phyloP scores from a whole-genome alignment of 2,888 invertebrate genomes.

The Atethmia centrago region DNA sequence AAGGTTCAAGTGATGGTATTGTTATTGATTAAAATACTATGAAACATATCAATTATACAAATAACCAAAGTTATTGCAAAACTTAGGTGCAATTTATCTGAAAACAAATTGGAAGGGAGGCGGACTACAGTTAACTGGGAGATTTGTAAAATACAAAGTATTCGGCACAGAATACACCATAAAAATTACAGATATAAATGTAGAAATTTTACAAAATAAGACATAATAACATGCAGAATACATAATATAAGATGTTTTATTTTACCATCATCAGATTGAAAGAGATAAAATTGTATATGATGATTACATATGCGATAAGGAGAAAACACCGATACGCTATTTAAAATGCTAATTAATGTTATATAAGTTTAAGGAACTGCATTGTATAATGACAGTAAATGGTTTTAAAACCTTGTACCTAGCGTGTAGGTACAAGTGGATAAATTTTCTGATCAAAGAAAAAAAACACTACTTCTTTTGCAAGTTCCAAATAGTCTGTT shows the following conservation, averaged over 20 bases:
- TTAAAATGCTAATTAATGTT: conserved; percentile 23
- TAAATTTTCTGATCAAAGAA: too few relatives aligned
- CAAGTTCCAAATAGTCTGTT: too few relatives aligned
- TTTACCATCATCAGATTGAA: conserved; percentile 31
- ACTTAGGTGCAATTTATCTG: conserved; percentile 17
- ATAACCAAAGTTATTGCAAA: not conserved
- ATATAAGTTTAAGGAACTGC: not conserved
- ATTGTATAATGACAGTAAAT: too few relatives aligned
- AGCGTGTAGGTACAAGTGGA: too few relatives aligned
- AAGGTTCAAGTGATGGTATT: too few relatives aligned
- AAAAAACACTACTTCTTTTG: too few relatives aligned
- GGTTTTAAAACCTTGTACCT: too few relatives aligned
- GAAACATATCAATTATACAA: not conserved
- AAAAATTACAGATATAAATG: too few relatives aligned
- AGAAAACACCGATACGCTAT: not conserved
- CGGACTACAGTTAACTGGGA: conserved; percentile 8
- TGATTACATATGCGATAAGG: conserved; percentile 14
- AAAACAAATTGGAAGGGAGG: conserved; percentile 25
- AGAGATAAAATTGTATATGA: conserved; percentile 15
- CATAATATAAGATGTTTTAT: conserved; percentile 29
- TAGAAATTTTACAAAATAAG: too few relatives aligned
- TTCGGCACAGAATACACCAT: too few relatives aligned
- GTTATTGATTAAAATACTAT: not conserved
- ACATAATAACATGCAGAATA: too few relatives aligned
- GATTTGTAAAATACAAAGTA: conserved; percentile 43